Conservation (phyloP, 1,140 invertebrate species). For the Sweltsa coloradensis region DNA sequence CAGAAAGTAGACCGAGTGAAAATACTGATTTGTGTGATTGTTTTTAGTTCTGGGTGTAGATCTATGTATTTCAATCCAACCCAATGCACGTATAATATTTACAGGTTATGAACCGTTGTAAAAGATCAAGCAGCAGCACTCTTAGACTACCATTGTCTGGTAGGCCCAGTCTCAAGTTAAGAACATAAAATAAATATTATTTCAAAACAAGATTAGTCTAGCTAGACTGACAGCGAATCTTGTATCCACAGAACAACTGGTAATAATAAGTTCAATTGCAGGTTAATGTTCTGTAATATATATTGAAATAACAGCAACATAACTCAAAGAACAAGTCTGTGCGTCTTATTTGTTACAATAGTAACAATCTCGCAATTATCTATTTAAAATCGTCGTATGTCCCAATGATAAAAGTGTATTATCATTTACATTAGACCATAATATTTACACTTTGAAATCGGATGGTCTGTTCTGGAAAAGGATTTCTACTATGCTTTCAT, state of each 20-base stretch:
- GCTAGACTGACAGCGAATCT: background rate
- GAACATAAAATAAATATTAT: background rate
- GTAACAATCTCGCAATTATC: background rate
- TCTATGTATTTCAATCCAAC: background rate
- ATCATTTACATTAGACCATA: background rate
- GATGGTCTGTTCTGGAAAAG: slow-evolving; percentile 57
- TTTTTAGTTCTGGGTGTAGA: background rate
- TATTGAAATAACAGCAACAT: background rate
- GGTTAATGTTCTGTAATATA: background rate
- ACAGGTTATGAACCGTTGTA: background rate
- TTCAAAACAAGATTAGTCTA: background rate
- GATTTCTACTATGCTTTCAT: slow-evolving; percentile 69
- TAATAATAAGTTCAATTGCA: background rate
- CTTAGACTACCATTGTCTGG: background rate
- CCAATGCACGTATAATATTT: background rate
- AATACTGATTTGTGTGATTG: background rate
- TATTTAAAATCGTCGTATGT: background rate
- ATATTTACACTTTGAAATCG: slow-evolving; percentile 7
- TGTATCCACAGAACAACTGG: background rate
- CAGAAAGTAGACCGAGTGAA: background rate
- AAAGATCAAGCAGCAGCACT: background rate
- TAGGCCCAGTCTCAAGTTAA: background rate
- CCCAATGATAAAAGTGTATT: background rate
- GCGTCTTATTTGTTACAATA: background rate
- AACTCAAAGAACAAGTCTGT: background rate